These are phyloP conservation scores for Zosterops japonicus DNA, from an alignment of 2,113 vertebrate species.

Conservation along the genomic window DNA sequence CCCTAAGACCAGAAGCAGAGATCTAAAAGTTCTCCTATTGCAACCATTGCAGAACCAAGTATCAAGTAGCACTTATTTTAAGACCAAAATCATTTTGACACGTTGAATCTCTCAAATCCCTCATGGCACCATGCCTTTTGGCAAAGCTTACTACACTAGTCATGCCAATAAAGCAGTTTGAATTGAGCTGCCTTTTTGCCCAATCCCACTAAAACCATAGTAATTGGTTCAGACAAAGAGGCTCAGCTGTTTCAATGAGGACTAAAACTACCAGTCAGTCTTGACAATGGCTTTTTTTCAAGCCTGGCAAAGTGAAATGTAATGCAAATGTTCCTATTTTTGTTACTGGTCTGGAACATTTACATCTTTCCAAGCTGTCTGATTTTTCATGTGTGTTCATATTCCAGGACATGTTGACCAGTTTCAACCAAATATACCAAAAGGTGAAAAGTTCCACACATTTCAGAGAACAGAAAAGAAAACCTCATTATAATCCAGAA, in stretches of 20 bases:
- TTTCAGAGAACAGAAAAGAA: neutral
- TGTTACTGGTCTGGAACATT: neutral
- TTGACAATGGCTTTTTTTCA: neutral
- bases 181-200: constrained; percentile 19
- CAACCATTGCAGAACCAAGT: neutral
- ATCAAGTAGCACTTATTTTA: neutral
- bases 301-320: neutral
- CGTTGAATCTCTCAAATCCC: neutral
- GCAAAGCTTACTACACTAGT: neutral
- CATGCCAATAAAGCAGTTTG: constrained; percentile 34
- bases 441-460: neutral
- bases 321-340: neutral
- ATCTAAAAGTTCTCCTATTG: neutral
- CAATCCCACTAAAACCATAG: constrained; percentile 6
- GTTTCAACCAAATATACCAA: neutral
- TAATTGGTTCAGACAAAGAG: constrained; percentile 17
- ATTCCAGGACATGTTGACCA: neutral
- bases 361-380: neutral
- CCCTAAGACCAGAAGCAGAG: neutral
- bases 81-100: constrained; percentile 13
- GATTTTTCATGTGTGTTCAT: neutral
- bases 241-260: neutral
- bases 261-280: constrained; percentile 1
- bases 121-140: constrained; percentile 19
- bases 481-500: neutral